Base-by-base conservation (phyloP, 2,113 vertebrate species). In the Gobius niger region DNA sequence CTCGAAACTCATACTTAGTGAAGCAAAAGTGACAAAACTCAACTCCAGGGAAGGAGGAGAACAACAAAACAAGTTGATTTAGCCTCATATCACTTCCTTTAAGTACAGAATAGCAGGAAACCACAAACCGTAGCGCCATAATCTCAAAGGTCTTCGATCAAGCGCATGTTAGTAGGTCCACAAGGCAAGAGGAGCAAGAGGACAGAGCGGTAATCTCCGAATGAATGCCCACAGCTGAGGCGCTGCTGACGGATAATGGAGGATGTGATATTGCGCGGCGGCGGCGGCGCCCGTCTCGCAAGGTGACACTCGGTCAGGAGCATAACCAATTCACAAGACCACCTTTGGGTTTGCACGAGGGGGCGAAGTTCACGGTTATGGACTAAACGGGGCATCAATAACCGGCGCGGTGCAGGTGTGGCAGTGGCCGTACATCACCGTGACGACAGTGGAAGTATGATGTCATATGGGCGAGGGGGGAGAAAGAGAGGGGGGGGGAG, bases 341-440 rank as follows among this genome's bases (percentile, higher is more conserved):
- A 87, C 89, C 86, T 79, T 56, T 76, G 72, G 77, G 76, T 80
- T 68, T 76, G 52, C 40, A 66, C 79, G 84, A 74, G 72, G 65
- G 80, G 75, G 87, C 76, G 52, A 50, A 82, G 86, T 81, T 78
- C 87, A 84, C 75, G 74, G 83, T 85, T 84, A 85, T 82, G 90
- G 82, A 80, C 84, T 77, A 86, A 34, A 85, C 85, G 7, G 72
- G 67, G 79, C 83, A 91, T 90, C 85, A 91, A 92, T 91, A 91
- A 88, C 76, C 79, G 78, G 71, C 63, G 24, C 15, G 0, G 53
- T 66, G 72, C 70, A 57, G 54, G 64, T 73, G 65, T 84, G 88
- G 86, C 89, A 91, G 83, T 7, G 78, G 77, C 83, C 24, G 84
- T 91, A 85, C 72, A 91, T 92, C 90, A 93, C 82, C 54, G 54